These are phyloP conservation scores for Pollimyrus isidori DNA, from an alignment of 2,113 vertebrate genomes.

Conservation along the genomic window DNA sequence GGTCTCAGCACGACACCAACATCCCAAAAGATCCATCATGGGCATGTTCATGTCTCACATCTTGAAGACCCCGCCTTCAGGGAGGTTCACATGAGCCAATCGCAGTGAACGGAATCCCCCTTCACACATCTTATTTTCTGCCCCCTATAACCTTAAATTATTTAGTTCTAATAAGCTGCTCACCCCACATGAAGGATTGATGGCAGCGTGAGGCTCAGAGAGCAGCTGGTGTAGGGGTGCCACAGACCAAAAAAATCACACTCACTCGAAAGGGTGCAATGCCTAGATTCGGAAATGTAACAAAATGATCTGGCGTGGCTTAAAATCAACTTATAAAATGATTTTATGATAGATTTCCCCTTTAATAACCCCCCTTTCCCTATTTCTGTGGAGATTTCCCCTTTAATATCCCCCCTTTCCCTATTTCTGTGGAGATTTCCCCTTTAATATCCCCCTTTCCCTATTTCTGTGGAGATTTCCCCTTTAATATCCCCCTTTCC, in stretches of 20 bases:
- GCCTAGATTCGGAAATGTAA: not conserved
- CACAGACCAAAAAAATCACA: not conserved
- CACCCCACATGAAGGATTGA: not conserved
- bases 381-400: not conserved
- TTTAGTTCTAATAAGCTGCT: not conserved
- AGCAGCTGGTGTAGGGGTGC: not conserved
- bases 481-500: no score
- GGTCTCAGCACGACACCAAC: not conserved
- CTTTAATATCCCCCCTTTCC: no score
- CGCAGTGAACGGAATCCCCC: not conserved
- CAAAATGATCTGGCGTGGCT: not conserved
- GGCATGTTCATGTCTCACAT: not conserved
- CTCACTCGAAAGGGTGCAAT: not conserved
- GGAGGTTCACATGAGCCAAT: not conserved
- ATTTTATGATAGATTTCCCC: not conserved
- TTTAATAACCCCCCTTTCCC: not conserved
- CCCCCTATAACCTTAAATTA: not conserved
- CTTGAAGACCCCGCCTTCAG: not conserved
- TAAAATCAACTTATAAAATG: not conserved
- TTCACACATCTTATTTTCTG: not conserved
- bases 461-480: not conserved
- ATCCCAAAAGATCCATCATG: not conserved
- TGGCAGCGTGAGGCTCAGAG: not conserved
- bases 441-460: not conserved
- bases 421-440: no score